Evolutionary conservation across 1,140 invertebrate genomes (phyloP).

Genomic region (Sesamia nonagrioides): DNA sequence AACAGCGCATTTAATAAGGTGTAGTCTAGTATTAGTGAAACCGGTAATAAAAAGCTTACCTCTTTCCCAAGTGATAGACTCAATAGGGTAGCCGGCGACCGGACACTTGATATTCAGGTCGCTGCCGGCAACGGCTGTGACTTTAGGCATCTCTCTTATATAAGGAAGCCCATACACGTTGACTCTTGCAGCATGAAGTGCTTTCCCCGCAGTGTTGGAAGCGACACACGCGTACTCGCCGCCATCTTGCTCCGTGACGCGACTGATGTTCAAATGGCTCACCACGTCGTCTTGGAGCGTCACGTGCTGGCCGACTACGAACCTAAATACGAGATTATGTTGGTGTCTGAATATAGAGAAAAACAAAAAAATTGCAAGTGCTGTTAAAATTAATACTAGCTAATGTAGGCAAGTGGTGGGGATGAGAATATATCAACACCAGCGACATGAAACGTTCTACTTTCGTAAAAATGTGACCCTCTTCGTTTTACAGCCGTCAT

Average conservation of each 20-base stretch:
- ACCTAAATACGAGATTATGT: conserved; percentile 86
- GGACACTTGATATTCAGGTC: conserved; percentile 96
- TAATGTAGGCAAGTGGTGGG: neutral
- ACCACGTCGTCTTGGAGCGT: conserved; percentile 97
- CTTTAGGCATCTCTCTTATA: conserved; percentile 96
- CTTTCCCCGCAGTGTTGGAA: conserved; percentile 92
- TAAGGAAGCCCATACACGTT: conserved; percentile 97
- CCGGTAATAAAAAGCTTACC: conserved; percentile 84
- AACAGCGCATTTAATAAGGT: too few species aligned
- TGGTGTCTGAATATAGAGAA: conserved; percentile 28
- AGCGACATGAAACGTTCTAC: neutral
- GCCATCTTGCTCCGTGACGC: conserved; percentile 95
- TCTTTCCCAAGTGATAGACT: conserved; percentile 96
- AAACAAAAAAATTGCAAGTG: neutral
- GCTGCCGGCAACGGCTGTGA: conserved; percentile 95
- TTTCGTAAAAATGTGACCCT: neutral
- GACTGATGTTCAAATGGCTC: conserved; percentile 97
- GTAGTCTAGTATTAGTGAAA: too few species aligned
- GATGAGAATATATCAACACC: neutral
- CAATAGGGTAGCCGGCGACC: conserved; percentile 97
- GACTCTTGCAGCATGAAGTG: conserved; percentile 94
- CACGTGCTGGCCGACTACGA: conserved; percentile 96
- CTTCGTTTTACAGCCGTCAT: neutral
- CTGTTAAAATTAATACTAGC: neutral
- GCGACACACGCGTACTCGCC: conserved; percentile 96